A percentile compares a stretch with the other conserved stretches of the same genome.
Conservation (phyloP, 2,113 vertebrate genomes). For the Gopherus evgoodei region DNA sequence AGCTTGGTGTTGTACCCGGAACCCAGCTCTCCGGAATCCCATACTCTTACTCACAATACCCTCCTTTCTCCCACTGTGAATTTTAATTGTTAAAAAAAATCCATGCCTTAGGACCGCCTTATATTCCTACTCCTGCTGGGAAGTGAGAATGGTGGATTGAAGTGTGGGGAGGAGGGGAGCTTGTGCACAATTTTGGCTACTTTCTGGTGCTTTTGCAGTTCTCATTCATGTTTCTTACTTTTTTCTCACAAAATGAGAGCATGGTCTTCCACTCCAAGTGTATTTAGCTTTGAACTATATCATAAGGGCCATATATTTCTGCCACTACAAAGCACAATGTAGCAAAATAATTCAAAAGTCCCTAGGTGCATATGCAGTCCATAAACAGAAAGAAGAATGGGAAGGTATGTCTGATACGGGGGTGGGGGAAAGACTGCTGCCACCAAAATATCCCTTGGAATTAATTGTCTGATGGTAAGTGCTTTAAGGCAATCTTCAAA, state of each 20-base stretch:
- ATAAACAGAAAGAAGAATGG: conserved; percentile 48
- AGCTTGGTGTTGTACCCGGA: background rate
- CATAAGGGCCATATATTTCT: conserved; percentile 56
- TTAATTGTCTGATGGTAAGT: conserved; percentile 53
- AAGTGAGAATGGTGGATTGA: conserved; percentile 21
- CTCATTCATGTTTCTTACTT: background rate
- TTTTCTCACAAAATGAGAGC: background rate
- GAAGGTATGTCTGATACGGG: conserved; percentile 57
- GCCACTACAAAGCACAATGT: conserved; percentile 41
- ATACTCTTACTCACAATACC: background rate
- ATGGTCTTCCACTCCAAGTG: background rate
- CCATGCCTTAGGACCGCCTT: background rate
- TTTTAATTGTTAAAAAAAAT: conserved; percentile 15
- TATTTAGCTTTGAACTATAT: conserved; percentile 48
- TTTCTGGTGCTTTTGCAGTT: background rate
- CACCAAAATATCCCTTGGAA: conserved; percentile 51
- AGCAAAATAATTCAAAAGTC: conserved; percentile 55
- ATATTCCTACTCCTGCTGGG: conserved; percentile 6
- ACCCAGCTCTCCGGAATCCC: background rate
- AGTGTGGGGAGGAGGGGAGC: background rate
- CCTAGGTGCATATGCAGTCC: background rate
- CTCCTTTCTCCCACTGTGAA: background rate
- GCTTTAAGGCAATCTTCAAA: conserved; percentile 54
- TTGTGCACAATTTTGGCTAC: conserved; percentile 39
- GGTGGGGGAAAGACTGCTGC: conserved; percentile 38